These are phyloP conservation scores for Parnassius apollo DNA, from an alignment of 2,888 invertebrate genomes.

Conservation along the genomic window DNA sequence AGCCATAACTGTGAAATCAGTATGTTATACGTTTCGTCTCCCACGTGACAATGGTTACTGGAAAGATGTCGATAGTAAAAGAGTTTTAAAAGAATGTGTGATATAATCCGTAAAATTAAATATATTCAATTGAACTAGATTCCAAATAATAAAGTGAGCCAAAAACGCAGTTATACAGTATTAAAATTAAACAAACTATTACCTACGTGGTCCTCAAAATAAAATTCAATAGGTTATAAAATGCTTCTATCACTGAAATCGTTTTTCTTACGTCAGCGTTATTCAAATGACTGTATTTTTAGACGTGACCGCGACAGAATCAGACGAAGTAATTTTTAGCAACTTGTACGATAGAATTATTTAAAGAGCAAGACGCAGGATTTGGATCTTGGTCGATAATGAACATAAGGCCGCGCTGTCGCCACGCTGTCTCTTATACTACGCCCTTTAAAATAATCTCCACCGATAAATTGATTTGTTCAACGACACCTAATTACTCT, in stretches of 20 bases:
- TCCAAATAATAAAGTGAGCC: no score
- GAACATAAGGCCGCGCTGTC: slow-evolving; percentile 29
- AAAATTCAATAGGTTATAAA: background rate
- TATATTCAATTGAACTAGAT: no score
- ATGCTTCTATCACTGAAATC: background rate
- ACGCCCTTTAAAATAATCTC: background rate
- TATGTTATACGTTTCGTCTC: no score
- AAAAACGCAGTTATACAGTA: no score
- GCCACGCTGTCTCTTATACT: slow-evolving; percentile 30
- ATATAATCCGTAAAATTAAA: no score
- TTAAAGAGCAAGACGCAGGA: slow-evolving; percentile 11
- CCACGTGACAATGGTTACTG: no score
- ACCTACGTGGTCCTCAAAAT: background rate
- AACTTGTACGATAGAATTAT: slow-evolving; percentile 7
- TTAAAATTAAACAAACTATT: no score
- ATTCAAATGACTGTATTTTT: slow-evolving; percentile 2
- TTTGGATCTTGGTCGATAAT: slow-evolving; percentile 17
- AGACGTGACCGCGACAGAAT: slow-evolving; percentile 14
- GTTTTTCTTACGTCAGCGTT: slow-evolving; percentile 10
- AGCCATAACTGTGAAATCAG: no score
- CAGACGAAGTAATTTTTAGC: slow-evolving; percentile 13
- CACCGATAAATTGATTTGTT: no score
- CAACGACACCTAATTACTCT: no score
- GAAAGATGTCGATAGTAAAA: no score
- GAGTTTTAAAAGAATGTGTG: no score